These are phyloP conservation scores for Drosophila dives DNA, from an alignment of 2,888 invertebrate genomes.

Conservation along the genomic window DNA sequence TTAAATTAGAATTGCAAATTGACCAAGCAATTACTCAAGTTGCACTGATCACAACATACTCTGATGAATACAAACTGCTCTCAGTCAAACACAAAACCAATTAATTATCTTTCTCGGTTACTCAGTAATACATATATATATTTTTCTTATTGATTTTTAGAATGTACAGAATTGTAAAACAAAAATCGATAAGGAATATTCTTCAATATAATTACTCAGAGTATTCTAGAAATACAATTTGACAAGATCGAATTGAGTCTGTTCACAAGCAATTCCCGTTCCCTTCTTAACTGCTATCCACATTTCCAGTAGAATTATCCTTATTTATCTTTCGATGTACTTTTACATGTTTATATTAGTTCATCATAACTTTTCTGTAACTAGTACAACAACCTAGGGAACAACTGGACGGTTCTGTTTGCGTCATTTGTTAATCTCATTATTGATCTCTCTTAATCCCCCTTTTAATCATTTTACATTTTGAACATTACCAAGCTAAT, in stretches of 20 bases:
- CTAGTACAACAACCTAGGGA: too few relatives aligned
- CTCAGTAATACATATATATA: background rate
- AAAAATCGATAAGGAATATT: background rate
- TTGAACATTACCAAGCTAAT: background rate
- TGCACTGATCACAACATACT: conserved; percentile 19
- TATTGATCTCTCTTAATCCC: background rate
- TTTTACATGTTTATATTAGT: too few relatives aligned
- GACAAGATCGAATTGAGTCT: background rate
- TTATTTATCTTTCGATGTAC: background rate
- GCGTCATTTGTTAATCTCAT: background rate
- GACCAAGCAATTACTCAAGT: conserved; percentile 6
- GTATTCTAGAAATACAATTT: background rate
- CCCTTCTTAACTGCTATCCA: background rate
- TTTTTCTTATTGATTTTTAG: background rate
- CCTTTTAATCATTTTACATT: background rate
- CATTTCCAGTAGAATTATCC: background rate
- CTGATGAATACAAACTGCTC: background rate
- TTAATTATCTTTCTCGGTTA: background rate
- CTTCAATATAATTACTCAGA: background rate
- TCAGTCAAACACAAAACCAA: background rate
- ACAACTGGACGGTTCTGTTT: background rate
- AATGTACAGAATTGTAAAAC: background rate
- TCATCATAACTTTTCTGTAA: background rate
- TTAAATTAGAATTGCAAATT: conserved; percentile 61
- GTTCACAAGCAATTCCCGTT: too few relatives aligned